Conservation (phyloP, 2,113 vertebrate genomes). For the Lycaon pictus region DNA sequence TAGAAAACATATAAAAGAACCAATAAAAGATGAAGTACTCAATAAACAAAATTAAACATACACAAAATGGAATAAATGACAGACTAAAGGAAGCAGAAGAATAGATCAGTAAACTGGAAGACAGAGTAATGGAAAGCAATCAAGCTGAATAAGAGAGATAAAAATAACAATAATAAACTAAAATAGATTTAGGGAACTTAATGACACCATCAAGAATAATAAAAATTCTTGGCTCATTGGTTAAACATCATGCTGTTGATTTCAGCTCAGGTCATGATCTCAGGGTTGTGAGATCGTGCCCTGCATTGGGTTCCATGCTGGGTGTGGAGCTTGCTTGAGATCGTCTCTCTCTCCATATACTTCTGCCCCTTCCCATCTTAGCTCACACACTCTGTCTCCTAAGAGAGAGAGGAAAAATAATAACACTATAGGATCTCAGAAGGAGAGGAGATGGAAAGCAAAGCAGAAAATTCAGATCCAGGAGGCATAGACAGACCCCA, state of each 20-base stretch:
- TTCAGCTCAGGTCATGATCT: background rate
- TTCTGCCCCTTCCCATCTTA: background rate
- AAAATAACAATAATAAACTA: background rate
- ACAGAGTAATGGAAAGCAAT: background rate
- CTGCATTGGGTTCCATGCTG: background rate
- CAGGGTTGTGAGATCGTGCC: background rate
- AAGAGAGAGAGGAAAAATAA: no score
- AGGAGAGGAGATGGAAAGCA: background rate
- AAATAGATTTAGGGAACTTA: background rate
- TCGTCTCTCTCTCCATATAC: background rate
- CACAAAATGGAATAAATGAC: background rate
- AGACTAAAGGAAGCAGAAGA: background rate
- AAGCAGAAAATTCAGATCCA: background rate
- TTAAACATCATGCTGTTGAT: background rate
- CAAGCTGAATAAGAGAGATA: background rate
- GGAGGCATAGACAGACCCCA: background rate
- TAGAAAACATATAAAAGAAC: background rate
- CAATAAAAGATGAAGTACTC: background rate
- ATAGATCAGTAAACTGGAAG: background rate
- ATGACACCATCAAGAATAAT: background rate
- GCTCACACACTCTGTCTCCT: background rate
- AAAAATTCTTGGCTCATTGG: background rate
- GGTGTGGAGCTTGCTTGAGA: background rate
- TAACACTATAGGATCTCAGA: background rate
- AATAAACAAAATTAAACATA: background rate